Evolutionary conservation across 1,140 invertebrate species (phyloP), one percentile per base, ranked within the genome.

Genomic region (Megalonaias nervosa): DNA sequence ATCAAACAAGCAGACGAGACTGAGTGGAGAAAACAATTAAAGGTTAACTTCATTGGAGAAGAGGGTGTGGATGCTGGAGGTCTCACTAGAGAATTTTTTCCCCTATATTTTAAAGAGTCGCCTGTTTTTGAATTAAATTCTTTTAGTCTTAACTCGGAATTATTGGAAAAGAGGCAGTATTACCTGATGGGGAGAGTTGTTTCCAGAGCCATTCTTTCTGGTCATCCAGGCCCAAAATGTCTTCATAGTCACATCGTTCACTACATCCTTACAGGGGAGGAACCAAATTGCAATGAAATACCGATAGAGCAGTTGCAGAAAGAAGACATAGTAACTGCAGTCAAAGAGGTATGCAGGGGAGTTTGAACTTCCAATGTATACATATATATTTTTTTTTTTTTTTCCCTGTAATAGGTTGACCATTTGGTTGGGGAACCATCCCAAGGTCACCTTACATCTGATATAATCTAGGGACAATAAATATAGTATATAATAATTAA

Each of bases 1-100:
- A 19, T 69, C 31, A 67, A 48, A 23, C 15, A 73, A 55, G 61
- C 71, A 19, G 59, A 59, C 1, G 59, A 70, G 9, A 48, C 16
- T 17, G 74, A 76, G 21, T 76, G 66, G 67, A 23, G 60, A 17
- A 62, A 48, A 31, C 60, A 64, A 56, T 16, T 76, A 12, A 31
- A 17, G 31, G 38, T 78, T 9, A 78, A 55, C 2, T 78, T 78
- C 14, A 65, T 67, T 3, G 76, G 71, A 16, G 76, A 78, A 78
- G 76, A 78, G 9, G 71, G 71, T 59, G 2, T 78, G 11, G 76
- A 75, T 69, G 71, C 64, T n/a, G 76, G 76, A 48, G 76, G 76
- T 56, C 48, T 78, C 0, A 75, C 71, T 19, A 65, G 66, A 65
- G 71, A 78, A 19, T 78, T 78, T n/a, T 2, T 78, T 38, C 9